These are phyloP conservation scores for Thunnus thynnus DNA, from an alignment of 2,113 vertebrate genomes.

Conservation along the genomic window DNA sequence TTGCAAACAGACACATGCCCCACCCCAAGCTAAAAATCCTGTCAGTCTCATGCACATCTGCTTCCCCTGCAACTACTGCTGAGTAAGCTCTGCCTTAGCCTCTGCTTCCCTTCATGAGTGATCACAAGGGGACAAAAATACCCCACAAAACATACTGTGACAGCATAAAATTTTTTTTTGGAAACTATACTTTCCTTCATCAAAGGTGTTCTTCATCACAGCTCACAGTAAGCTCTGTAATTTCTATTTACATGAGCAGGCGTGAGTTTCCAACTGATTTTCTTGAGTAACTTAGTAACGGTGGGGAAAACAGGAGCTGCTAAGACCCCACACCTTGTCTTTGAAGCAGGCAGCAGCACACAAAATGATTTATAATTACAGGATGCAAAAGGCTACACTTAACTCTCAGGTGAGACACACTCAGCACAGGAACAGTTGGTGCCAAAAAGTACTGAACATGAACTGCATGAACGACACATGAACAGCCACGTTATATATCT, in stretches of 20 bases:
- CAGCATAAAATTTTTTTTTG: neutral
- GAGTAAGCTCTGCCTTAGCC: slow-evolving; percentile 67
- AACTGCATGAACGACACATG: slow-evolving; percentile 21
- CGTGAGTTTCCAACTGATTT: neutral
- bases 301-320: slow-evolving; percentile 11
- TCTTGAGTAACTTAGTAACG: neutral
- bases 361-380: slow-evolving; percentile 56
- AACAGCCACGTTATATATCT: neutral
- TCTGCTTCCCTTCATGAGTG: slow-evolving; percentile 65
- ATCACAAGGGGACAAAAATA: slow-evolving; percentile 63
- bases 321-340: slow-evolving; percentile 52
- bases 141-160: slow-evolving; percentile 13
- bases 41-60: slow-evolving; percentile 73
- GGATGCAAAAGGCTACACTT: slow-evolving; percentile 33
- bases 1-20: slow-evolving; percentile 33
- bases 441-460: slow-evolving; percentile 21
- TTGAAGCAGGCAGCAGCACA: slow-evolving; percentile 40
- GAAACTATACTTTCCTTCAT: slow-evolving; percentile 5
- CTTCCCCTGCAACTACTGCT: slow-evolving; percentile 70
- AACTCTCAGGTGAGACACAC: slow-evolving; percentile 49
- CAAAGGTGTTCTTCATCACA: neutral
- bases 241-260: slow-evolving; percentile 9
- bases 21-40: slow-evolving; percentile 47
- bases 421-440: neutral
- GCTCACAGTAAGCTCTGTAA: slow-evolving; percentile 19